Percentiles rank a stretch among this genome's conserved stretches.
phyloP scores from a whole-genome alignment of 2,113 vertebrate species.

The Calyptomena viridis region DNA sequence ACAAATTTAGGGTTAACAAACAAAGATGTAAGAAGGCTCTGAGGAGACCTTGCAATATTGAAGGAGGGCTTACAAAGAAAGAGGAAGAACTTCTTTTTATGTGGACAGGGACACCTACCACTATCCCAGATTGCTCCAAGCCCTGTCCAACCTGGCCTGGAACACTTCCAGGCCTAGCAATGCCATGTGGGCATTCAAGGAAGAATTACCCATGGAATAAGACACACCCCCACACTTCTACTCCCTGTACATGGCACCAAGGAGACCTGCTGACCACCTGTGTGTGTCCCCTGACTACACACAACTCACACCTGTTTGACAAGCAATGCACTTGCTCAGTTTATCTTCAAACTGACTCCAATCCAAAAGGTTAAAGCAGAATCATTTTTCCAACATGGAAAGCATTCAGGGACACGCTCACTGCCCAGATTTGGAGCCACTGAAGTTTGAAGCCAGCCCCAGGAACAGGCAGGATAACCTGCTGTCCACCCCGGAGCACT shows the following conservation, averaged over 20 bases:
- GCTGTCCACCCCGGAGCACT: not conserved
- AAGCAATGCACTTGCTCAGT: not conserved
- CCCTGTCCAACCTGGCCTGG: too few species aligned
- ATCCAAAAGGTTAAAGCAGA: not conserved
- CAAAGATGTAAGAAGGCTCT: not conserved
- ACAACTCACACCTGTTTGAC: not conserved
- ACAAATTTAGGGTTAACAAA: not conserved
- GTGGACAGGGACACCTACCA: too few species aligned
- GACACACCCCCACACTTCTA: not conserved
- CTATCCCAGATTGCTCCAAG: too few species aligned
- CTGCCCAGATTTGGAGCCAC: not conserved
- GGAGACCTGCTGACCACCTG: rapidly evolving
- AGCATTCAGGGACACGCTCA: not conserved
- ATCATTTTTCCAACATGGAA: not conserved
- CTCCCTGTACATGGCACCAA: rapidly evolving
- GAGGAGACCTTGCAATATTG: not conserved
- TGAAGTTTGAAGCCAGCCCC: not conserved
- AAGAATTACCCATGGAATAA: not conserved
- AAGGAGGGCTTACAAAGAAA: not conserved
- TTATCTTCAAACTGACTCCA: not conserved
- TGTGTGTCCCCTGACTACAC: not conserved
- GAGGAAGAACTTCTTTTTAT: not conserved
- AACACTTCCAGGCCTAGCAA: not conserved
- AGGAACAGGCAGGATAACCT: not conserved
- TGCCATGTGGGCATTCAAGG: not conserved